A percentile compares a stretch with the other conserved stretches of the same genome.
These are phyloP conservation scores for Lagopus leucura DNA, from an alignment of 2,113 vertebrate species.

Conservation along the genomic window DNA sequence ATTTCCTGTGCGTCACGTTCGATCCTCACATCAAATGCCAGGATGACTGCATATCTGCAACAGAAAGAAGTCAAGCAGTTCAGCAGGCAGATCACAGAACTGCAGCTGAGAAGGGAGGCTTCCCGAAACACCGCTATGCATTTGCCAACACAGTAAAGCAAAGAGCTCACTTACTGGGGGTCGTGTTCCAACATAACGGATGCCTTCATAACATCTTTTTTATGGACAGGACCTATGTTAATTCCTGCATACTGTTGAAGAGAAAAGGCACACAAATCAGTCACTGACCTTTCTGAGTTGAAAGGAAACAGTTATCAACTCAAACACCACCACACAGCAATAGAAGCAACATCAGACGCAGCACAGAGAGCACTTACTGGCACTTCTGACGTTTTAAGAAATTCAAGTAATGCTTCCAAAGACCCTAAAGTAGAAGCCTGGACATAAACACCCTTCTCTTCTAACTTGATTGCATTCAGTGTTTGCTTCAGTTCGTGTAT, in stretches of 20 bases:
- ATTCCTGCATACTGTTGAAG: slow-evolving; percentile 92
- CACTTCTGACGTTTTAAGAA: slow-evolving; percentile 92
- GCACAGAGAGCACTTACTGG: slow-evolving; percentile 80
- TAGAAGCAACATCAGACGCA: neutral
- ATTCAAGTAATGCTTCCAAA: slow-evolving; percentile 96
- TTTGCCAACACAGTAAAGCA: rapidly evolving
- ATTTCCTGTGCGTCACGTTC: slow-evolving; percentile 97
- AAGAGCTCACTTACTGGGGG: slow-evolving; percentile 83
- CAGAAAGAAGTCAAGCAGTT: neutral
- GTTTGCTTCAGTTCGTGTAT: slow-evolving; percentile 96
- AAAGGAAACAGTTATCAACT: neutral
- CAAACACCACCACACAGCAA: neutral
- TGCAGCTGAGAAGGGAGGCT: rapidly evolving
- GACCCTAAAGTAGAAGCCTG: slow-evolving; percentile 97
- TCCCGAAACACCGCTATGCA: rapidly evolving
- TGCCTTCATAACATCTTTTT: slow-evolving; percentile 97
- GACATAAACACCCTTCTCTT: slow-evolving; percentile 98
- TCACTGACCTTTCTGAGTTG: neutral
- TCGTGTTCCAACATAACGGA: slow-evolving; percentile 98
- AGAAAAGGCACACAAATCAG: slow-evolving; percentile 1
- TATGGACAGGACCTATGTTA: slow-evolving; percentile 98
- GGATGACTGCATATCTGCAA: slow-evolving; percentile 90
- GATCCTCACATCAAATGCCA: slow-evolving; percentile 96
- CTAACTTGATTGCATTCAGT: slow-evolving; percentile 93
- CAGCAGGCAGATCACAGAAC: rapidly evolving